Percentiles rank a stretch among this genome's conserved stretches.
Conservation (phyloP, 2,113 vertebrate species). For the Chelonoidis abingdonii region DNA sequence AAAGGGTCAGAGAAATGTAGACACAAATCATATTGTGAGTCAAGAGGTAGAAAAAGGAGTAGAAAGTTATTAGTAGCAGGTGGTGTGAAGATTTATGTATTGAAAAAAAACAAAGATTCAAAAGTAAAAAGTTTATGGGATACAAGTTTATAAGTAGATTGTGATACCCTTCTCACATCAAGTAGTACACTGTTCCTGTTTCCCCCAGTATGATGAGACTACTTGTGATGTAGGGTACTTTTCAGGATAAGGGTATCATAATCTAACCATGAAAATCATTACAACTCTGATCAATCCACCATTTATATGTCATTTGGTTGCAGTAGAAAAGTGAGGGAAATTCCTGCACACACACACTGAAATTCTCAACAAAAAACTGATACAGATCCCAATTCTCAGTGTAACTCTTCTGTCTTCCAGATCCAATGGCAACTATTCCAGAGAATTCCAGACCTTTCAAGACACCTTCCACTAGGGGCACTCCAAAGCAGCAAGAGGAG, state of each 20-base stretch:
- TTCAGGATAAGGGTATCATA: neutral
- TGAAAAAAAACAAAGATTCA: rapidly evolving
- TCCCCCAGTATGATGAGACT: neutral
- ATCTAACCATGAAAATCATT: neutral
- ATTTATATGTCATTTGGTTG: neutral
- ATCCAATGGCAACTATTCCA: neutral
- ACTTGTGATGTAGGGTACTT: rapidly evolving
- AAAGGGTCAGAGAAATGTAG: neutral
- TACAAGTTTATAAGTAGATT: rapidly evolving
- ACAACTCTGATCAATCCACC: neutral
- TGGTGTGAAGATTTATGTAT: neutral
- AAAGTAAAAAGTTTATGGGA: rapidly evolving
- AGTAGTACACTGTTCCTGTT: neutral
- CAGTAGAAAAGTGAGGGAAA: neutral
- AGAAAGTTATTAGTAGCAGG: neutral
- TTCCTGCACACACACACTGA: neutral
- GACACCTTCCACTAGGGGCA: rapidly evolving
- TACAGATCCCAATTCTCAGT: neutral
- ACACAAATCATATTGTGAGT: neutral
- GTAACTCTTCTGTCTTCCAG: neutral
- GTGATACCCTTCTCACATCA: neutral
- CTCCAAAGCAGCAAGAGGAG: rapidly evolving
- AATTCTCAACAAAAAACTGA: neutral
- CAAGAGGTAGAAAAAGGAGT: neutral
- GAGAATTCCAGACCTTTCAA: neutral